phyloP scores from a whole-genome alignment of 2,888 invertebrate genomes.

The Cephonodes hylas region DNA sequence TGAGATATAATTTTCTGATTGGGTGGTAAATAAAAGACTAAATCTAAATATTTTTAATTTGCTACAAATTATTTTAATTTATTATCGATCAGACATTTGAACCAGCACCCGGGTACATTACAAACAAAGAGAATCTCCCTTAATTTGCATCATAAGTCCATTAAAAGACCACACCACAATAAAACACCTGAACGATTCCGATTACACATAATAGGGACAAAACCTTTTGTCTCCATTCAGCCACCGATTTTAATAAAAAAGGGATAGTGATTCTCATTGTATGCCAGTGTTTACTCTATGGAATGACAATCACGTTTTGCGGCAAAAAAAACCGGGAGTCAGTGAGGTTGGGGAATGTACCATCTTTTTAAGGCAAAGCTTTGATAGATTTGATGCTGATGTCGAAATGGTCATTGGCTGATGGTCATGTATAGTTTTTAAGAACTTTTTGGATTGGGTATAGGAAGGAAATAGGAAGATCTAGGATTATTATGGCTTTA shows the following conservation, averaged over 20 bases:
- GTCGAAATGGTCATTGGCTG: no score
- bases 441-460: no score
- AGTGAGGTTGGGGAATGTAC: not conserved
- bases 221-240: conserved; percentile 71
- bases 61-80: no score
- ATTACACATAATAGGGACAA: conserved; percentile 72
- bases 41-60: no score
- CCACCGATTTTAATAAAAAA: conserved; percentile 75
- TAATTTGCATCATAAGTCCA: conserved; percentile 28
- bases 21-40: no score
- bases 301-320: conserved; percentile 71
- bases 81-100: not conserved
- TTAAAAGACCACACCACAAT: conserved; percentile 59
- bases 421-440: no score
- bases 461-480: no score
- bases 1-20: no score
- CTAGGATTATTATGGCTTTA: not conserved
- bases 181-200: conserved; percentile 74
- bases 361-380: not conserved
- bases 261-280: conserved; percentile 70
- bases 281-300: conserved; percentile 66
- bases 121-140: conserved; percentile 2
- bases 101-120: not conserved
- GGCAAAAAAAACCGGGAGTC: conserved; percentile 52
- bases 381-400: no score